A percentile compares a stretch with the other conserved stretches of the same genome.
Evolutionary conservation across 1,140 invertebrate genomes (phyloP).

Genomic region (Apocrypta bakeri): DNA sequence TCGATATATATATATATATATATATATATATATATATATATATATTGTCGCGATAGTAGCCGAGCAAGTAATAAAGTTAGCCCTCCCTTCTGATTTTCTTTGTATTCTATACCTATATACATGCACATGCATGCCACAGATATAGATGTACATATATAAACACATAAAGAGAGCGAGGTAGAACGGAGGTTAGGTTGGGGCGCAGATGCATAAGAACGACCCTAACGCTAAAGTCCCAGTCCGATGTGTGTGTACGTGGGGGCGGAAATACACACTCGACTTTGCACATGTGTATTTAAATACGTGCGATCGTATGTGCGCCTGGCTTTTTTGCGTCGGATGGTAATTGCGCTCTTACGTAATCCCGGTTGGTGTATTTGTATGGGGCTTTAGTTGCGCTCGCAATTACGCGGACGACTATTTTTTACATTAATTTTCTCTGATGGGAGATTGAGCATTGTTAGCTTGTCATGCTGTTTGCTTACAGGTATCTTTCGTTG

Average conservation of each 20-base stretch:
- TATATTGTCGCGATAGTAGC: neutral
- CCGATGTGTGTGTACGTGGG: neutral
- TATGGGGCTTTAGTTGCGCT: neutral
- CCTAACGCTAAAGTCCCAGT: too few species aligned
- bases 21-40: neutral
- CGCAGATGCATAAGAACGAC: neutral
- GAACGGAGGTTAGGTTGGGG: neutral
- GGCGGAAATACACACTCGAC: neutral
- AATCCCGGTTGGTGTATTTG: neutral
- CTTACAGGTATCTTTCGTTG: neutral
- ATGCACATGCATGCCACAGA: too few species aligned
- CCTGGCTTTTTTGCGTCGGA: neutral
- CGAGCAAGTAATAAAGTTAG: constrained; percentile 18
- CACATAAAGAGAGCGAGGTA: too few species aligned
- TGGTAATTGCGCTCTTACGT: neutral
- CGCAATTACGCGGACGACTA: neutral
- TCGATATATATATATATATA: constrained; percentile 1
- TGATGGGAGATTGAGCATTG: neutral
- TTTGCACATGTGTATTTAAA: neutral
- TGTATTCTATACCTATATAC: too few species aligned
- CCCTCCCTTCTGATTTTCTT: neutral
- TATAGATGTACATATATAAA: neutral
- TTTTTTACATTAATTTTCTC: neutral
- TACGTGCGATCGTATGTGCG: neutral
- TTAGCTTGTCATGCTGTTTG: neutral